Conservation (phyloP, 2,113 vertebrate species). For the Recurvirostra avosetta region DNA sequence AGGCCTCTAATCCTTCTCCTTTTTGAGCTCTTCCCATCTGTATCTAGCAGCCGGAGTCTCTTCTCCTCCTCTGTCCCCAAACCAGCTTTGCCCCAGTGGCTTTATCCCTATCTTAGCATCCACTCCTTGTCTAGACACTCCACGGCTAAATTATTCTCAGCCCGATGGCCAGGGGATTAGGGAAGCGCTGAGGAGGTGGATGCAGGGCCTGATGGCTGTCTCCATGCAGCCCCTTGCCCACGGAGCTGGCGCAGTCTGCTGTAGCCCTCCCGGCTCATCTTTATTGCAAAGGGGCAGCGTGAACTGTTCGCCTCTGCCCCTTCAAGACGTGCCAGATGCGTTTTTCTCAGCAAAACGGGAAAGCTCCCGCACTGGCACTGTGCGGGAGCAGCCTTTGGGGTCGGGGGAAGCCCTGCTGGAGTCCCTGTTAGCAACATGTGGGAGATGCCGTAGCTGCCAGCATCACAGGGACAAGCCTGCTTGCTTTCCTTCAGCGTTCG, state of each 20-base stretch:
- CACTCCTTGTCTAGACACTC: neutral
- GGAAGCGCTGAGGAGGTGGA: neutral
- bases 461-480: neutral
- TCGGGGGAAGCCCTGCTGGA: fast-evolving
- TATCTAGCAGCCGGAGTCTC: neutral
- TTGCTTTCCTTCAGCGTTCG: fast-evolving
- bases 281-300: neutral
- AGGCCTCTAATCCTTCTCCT: neutral
- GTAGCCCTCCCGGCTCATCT: fast-evolving
- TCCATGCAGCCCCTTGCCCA: neutral
- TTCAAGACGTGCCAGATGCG: fast-evolving
- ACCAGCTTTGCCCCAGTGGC: neutral
- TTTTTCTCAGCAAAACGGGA: neutral
- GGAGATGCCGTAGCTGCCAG: neutral
- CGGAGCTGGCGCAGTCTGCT: neutral
- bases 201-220: neutral
- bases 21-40: neutral
- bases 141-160: neutral
- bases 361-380: neutral
- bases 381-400: neutral
- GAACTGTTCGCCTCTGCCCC: neutral
- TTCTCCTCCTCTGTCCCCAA: neutral
- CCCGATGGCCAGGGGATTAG: neutral
- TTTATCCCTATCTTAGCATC: neutral
- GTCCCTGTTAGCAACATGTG: neutral